These are phyloP conservation scores for Aeoliscus strigatus DNA, from an alignment of 2,797 vertebrate species.

Conservation along the genomic window DNA sequence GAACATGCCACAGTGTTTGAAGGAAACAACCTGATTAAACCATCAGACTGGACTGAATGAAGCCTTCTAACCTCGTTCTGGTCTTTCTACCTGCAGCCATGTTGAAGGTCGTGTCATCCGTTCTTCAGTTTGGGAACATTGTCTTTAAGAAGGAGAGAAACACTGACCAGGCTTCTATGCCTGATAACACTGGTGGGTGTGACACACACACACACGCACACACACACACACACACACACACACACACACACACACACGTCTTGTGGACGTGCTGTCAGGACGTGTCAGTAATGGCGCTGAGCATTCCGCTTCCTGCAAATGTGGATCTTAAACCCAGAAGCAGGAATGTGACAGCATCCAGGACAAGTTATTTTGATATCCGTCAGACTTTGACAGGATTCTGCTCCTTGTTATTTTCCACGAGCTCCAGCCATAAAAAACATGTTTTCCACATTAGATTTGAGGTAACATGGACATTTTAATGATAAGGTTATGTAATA, in stretches of 20 bases:
- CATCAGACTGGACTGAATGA: background rate
- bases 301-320: constrained; percentile 39
- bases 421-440: constrained; percentile 28
- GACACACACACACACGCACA: no score
- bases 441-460: constrained; percentile 13
- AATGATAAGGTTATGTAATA: no score
- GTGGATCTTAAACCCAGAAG: no score
- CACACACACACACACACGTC: no score
- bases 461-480: no score
- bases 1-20: no score
- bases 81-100: constrained; percentile 79
- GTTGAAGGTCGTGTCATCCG: constrained; percentile 94
- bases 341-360: constrained; percentile 34
- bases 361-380: constrained; percentile 27
- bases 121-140: constrained; percentile 97
- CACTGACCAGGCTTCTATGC: constrained; percentile 97
- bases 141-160: constrained; percentile 98
- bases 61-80: no score
- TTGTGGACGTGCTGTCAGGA: constrained; percentile 43
- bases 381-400: constrained; percentile 8
- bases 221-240: no score
- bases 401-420: constrained; percentile 32
- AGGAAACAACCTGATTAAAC: background rate
- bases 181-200: constrained; percentile 89
- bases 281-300: constrained; percentile 40